These are phyloP conservation scores for Haemorhous mexicanus DNA, from an alignment of 2,113 vertebrate genomes.

Conservation along the genomic window DNA sequence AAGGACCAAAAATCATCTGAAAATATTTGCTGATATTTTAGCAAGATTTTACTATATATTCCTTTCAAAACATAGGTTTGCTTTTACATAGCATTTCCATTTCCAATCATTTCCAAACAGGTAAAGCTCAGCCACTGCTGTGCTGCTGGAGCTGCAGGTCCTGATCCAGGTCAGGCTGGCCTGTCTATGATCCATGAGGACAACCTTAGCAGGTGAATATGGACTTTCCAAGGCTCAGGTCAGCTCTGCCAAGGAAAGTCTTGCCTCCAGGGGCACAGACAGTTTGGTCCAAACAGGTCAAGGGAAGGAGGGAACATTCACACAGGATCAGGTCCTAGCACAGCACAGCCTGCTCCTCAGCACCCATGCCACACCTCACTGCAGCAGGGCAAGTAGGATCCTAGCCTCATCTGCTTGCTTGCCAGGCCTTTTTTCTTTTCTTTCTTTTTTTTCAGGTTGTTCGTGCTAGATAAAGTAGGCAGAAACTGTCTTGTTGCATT, in stretches of 20 bases:
- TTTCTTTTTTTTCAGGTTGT: background rate
- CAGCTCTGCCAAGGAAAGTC: background rate
- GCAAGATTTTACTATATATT: background rate
- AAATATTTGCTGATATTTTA: background rate
- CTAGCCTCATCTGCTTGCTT: background rate
- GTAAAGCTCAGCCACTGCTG: background rate
- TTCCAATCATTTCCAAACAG: background rate
- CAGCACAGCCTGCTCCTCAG: background rate
- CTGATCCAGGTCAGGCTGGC: background rate
- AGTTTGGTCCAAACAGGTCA: background rate
- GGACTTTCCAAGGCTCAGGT: background rate
- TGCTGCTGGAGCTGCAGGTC: background rate
- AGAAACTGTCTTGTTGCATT: background rate
- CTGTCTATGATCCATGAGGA: background rate
- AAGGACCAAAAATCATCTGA: background rate
- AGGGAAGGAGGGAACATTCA: background rate
- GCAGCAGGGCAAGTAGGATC: background rate
- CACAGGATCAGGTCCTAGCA: background rate
- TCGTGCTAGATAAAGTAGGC: background rate
- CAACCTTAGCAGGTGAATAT: background rate
- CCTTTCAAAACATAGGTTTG: background rate
- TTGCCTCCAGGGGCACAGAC: background rate
- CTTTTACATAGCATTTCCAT: background rate
- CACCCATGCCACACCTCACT: background rate
- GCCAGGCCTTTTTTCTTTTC: background rate